These are phyloP conservation scores for Daphoenositta chrysoptera DNA, from an alignment of 2,113 vertebrate species.

Conservation along the genomic window DNA sequence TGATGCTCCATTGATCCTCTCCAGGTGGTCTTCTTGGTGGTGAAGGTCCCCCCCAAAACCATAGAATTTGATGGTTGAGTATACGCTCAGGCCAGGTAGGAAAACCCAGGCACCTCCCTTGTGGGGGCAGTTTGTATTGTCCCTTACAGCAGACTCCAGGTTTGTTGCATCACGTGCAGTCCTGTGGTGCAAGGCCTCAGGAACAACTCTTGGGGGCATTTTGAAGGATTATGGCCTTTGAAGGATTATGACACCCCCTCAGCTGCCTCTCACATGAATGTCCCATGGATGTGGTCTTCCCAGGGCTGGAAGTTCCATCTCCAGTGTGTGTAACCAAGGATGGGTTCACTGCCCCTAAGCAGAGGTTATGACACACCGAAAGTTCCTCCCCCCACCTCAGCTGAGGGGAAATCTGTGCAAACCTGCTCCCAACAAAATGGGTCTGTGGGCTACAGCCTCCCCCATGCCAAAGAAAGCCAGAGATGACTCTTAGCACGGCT, in stretches of 20 bases:
- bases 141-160: background rate
- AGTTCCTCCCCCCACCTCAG: background rate
- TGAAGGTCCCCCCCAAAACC: fast-evolving
- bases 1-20: background rate
- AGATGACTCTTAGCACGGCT: background rate
- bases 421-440: background rate
- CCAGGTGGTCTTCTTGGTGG: background rate
- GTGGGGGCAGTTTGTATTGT: too few species aligned
- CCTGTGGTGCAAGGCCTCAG: background rate
- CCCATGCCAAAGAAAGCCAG: background rate
- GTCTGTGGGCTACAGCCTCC: background rate
- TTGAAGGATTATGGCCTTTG: fast-evolving
- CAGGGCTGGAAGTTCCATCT: too few species aligned
- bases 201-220: background rate
- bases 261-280: too few species aligned
- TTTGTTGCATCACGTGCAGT: background rate
- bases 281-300: fast-evolving
- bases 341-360: background rate
- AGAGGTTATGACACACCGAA: fast-evolving
- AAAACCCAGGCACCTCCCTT: background rate
- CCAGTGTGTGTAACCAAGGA: too few species aligned
- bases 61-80: fast-evolving
- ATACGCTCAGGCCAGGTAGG: background rate
- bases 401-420: background rate
- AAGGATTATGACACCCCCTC: background rate